Base-by-base conservation (phyloP, 2,113 vertebrate species). In the Amblyopsis rosae region DNA sequence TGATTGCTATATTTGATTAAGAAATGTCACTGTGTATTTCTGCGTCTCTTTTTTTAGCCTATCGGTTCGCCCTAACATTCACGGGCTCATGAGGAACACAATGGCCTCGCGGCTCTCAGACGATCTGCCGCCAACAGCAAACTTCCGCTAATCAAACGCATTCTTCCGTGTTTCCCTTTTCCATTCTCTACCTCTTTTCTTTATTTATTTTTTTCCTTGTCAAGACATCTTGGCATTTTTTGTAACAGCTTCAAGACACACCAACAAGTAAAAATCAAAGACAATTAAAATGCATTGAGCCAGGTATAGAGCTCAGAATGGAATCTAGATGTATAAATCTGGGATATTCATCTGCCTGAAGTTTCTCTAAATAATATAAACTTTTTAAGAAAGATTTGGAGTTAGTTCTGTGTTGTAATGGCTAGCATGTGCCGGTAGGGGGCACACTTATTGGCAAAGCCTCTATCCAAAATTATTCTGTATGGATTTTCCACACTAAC, bases 1-100 rank as follows among this genome's bases (percentile, higher is more conserved):
- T 92, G 93, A 94, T 94, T 94, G 92, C 92, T 80, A 89, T 91
- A 89, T 93, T 91, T 93, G 91, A 94, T 94, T 93, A 93, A 90
- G 90, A 91, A 93, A 93, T 92, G 91, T 92, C 91, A 92, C 81
- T 76, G 86, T 85, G 88, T 92, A 86, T 91, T 91, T 92, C 72
- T 73, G 81, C 77, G 82, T 79, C 76, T 81, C 68, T 82, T 87
- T 85, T 84, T 80, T 75, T 70, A 68, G 69, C 77, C 73, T 48
- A 67, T 81, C 86, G 65, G 80, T 72, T 79, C 83, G 56, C 80
- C 51, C 80, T 51, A 84, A 84, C 83, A 79, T 82, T 90, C 83
- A 74, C 75, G 79, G 85, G 85, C 76, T 79, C 84, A 80, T 74
- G 15, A 79, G 81, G 75, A 87, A 91, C 88, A 93, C 92, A 93